phyloP scores from a whole-genome alignment of 2,113 vertebrate species.

The Charadrius vociferus region DNA sequence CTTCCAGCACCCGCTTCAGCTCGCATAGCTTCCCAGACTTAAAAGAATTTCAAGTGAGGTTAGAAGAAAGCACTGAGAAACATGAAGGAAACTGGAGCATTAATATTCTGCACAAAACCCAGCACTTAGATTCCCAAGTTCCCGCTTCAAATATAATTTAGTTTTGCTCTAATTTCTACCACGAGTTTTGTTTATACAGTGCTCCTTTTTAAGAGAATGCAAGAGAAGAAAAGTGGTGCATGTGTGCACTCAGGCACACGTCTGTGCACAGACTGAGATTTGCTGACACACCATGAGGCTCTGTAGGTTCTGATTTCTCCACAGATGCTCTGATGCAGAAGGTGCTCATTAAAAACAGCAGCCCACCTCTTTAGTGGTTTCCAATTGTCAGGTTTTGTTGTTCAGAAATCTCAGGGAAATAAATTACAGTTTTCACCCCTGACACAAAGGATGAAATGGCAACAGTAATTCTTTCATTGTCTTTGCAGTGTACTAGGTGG shows the following conservation, averaged over 20 bases:
- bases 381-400: slow-evolving; percentile 19
- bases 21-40: background rate
- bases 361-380: slow-evolving; percentile 2
- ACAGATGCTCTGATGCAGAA: background rate
- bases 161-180: background rate
- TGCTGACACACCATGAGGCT: background rate
- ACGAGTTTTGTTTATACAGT: background rate
- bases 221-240: background rate
- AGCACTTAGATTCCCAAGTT: background rate
- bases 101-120: background rate
- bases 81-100: background rate
- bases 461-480: slow-evolving; percentile 34
- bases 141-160: background rate
- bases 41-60: background rate
- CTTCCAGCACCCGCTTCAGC: background rate
- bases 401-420: slow-evolving; percentile 48
- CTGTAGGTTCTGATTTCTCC: background rate
- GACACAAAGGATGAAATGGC: slow-evolving; percentile 24
- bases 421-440: slow-evolving; percentile 12
- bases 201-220: background rate
- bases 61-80: background rate
- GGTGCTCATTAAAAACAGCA: slow-evolving; percentile 41
- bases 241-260: background rate
- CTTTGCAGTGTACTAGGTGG: slow-evolving; percentile 4
- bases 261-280: background rate